These are phyloP conservation scores for Novumbra hubbsi DNA, from an alignment of 2,797 vertebrate genomes.

Conservation along the genomic window DNA sequence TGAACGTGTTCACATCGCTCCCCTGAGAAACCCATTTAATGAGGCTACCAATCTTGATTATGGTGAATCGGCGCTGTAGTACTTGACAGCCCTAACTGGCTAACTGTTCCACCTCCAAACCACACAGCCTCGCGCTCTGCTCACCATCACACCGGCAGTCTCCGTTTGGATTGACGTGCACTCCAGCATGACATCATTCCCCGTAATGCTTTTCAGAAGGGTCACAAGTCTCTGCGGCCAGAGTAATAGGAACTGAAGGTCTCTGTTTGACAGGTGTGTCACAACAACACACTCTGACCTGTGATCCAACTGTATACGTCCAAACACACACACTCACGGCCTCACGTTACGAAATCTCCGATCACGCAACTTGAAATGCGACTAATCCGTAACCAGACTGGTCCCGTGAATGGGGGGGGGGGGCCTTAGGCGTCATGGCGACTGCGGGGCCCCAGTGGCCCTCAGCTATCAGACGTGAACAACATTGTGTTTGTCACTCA, in stretches of 20 bases:
- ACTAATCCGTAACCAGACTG: constrained; percentile 41
- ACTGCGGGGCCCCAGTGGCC: constrained; percentile 24
- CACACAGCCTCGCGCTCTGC: constrained; percentile 39
- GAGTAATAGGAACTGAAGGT: constrained; percentile 18
- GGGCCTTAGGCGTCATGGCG: constrained; percentile 42
- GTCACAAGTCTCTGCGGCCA: constrained; percentile 48
- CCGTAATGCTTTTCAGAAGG: constrained; percentile 47
- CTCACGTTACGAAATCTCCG: constrained; percentile 37
- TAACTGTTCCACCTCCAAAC: constrained; percentile 18
- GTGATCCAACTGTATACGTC: constrained; percentile 49
- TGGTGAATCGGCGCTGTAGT: not conserved
- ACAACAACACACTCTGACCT: constrained; percentile 57
- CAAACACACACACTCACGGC: constrained; percentile 7
- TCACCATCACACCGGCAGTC: constrained; percentile 47
- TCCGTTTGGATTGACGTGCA: constrained; percentile 33
- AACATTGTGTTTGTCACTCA: constrained; percentile 72
- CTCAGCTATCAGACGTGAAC: constrained; percentile 55
- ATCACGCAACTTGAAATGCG: constrained; percentile 56
- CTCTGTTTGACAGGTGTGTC: constrained; percentile 70
- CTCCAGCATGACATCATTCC: constrained; percentile 51
- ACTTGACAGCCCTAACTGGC: not conserved
- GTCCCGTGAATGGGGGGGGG: constrained; percentile 39
- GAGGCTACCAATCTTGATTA: no score
- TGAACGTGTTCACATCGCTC: no score
- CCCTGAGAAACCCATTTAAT: no score